phyloP scores from a whole-genome alignment of 2,113 vertebrate species.

The Vidua chalybeata region DNA sequence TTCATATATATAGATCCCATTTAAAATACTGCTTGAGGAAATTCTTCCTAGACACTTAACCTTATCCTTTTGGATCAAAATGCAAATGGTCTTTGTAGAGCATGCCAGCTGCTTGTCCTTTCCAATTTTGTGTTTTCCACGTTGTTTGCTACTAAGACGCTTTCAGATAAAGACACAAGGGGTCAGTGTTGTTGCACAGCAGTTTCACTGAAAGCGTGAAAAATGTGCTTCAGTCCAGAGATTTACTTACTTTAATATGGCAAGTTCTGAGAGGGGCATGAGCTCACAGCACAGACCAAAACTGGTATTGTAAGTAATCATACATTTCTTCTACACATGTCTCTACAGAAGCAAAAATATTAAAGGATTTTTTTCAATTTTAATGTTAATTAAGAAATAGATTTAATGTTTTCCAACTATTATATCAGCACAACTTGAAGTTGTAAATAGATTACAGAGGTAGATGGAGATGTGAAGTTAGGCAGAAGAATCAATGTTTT shows the following conservation, averaged over 20 bases:
- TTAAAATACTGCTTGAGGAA: neutral
- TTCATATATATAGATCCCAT: neutral
- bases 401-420: neutral
- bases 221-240: neutral
- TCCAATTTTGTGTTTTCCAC: neutral
- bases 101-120: neutral
- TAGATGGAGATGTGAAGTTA: neutral
- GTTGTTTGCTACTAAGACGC: neutral
- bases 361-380: neutral
- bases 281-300: neutral
- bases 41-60: neutral
- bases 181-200: slow-evolving; percentile 59
- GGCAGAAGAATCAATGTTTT: neutral
- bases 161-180: slow-evolving; percentile 33
- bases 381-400: neutral
- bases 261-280: neutral
- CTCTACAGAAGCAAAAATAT: neutral
- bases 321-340: neutral
- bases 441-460: neutral
- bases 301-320: neutral
- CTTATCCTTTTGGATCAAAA: neutral
- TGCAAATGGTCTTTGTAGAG: neutral
- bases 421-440: neutral
- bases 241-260: neutral
- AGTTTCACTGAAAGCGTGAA: neutral